phyloP scores from a whole-genome alignment of 2,888 invertebrate genomes.

The Drosophila mettleri region DNA sequence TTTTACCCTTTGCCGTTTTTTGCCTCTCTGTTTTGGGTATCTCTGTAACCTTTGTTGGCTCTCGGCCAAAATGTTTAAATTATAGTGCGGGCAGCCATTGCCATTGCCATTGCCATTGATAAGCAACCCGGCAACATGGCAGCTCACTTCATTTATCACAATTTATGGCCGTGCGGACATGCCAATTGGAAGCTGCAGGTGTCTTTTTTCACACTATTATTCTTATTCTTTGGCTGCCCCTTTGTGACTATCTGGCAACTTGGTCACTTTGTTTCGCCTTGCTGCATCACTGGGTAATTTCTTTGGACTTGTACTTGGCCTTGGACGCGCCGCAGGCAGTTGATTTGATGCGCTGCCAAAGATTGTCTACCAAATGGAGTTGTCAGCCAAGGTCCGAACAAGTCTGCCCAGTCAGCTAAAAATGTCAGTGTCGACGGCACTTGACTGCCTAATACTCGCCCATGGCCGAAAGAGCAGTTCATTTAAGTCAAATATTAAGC shows the following conservation, averaged over 20 bases:
- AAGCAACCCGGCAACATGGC: conserved; percentile 71
- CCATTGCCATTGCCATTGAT: no score
- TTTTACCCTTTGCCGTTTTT: background rate
- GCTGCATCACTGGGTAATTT: conserved; percentile 39
- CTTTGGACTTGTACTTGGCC: conserved; percentile 33
- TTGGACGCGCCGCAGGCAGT: conserved; percentile 38
- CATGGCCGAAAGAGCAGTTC: background rate
- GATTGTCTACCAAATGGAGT: conserved; percentile 37
- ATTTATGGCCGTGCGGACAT: conserved; percentile 68
- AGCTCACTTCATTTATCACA: conserved; percentile 74
- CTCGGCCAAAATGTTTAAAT: conserved; percentile 52
- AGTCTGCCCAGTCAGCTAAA: background rate
- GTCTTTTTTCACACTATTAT: conserved; percentile 14
- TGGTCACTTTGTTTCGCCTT: conserved; percentile 14
- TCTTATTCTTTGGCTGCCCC: background rate
- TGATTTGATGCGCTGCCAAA: conserved; percentile 45
- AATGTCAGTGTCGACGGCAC: background rate
- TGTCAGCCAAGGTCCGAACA: conserved; percentile 35
- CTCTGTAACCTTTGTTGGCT: conserved; percentile 45
- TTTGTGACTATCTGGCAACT: background rate
- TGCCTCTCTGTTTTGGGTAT: conserved; percentile 15
- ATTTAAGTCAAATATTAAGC: background rate
- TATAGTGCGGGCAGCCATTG: conserved; percentile 65
- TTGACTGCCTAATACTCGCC: background rate
- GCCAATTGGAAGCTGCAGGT: conserved; percentile 68